Evolutionary conservation across 64 coral and sea anemone genomes (phyloP).

Genomic region (Montipora cactus): DNA sequence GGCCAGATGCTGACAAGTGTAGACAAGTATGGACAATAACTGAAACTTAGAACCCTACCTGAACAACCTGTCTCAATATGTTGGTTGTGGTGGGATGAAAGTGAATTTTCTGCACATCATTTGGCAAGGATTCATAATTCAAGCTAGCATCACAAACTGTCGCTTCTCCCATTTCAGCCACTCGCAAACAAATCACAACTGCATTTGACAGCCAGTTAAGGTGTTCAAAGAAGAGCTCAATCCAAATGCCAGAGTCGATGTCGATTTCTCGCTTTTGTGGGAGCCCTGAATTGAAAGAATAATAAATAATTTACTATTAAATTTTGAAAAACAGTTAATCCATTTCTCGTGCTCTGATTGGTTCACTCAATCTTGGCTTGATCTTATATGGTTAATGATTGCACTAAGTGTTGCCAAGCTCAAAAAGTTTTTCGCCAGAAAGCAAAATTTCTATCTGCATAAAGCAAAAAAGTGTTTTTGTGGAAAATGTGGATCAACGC

Average conservation of each 20-base stretch:
- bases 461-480: no score
- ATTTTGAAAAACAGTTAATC: no score
- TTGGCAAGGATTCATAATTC: constrained; percentile 32
- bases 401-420: no score
- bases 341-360: no score
- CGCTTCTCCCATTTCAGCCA: constrained; percentile 74
- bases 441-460: no score
- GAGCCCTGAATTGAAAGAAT: constrained; percentile 46
- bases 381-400: no score
- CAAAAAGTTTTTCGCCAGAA: no score
- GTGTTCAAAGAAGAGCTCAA: constrained; percentile 93
- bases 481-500: no score
- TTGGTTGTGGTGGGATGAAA: constrained; percentile 80
- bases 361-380: no score
- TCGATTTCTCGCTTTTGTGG: constrained; percentile 78
- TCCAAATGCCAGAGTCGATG: constrained; percentile 46
- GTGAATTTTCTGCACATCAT: constrained; percentile 65
- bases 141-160: constrained; percentile 77
- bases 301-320: no score
- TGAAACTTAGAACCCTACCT: constrained; percentile 26
- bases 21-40: neutral
- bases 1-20: no score
- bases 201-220: constrained; percentile 83
- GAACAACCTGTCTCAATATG: constrained; percentile 79
- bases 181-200: constrained; percentile 77